Conservation (phyloP, 2,888 invertebrate genomes). For the Capitulum mitella region DNA sequence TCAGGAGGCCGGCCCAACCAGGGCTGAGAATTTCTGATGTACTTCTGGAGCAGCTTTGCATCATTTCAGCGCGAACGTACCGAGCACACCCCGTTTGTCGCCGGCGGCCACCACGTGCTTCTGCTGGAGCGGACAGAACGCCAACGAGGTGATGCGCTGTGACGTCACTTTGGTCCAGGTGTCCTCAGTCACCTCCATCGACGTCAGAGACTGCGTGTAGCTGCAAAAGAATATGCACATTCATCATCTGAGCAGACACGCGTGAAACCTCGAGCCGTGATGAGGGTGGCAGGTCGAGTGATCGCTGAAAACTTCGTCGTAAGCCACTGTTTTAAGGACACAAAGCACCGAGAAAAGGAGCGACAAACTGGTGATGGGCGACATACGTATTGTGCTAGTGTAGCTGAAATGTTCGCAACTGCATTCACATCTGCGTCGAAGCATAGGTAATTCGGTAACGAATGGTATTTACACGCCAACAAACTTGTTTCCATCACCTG, state of each 20-base stretch:
- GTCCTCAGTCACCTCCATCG: not conserved
- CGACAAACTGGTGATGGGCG: not conserved
- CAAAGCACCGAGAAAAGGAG: not conserved
- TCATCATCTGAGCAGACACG: too few relatives aligned
- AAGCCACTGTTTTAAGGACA: not conserved
- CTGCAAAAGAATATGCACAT: not conserved
- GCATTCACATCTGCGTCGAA: too few relatives aligned
- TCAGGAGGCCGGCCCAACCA: too few relatives aligned
- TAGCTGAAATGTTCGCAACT: too few relatives aligned
- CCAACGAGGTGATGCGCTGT: slow-evolving; percentile 24
- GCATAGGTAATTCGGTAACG: too few relatives aligned
- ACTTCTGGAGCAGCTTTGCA: too few relatives aligned
- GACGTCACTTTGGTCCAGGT: slow-evolving; percentile 14
- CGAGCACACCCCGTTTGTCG: slow-evolving; percentile 25
- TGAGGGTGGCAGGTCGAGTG: too few relatives aligned
- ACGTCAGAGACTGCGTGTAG: not conserved
- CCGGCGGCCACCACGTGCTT: slow-evolving; percentile 11
- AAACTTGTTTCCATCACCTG: too few relatives aligned
- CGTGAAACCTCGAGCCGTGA: not conserved
- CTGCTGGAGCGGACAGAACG: slow-evolving; percentile 2
- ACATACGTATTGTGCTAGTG: not conserved
- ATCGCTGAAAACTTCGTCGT: not conserved
- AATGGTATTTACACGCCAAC: too few relatives aligned
- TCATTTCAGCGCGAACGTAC: too few relatives aligned
- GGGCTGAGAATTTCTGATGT: too few relatives aligned